Conservation (phyloP, 2,888 invertebrate species). For the Cylloceria caligata region DNA sequence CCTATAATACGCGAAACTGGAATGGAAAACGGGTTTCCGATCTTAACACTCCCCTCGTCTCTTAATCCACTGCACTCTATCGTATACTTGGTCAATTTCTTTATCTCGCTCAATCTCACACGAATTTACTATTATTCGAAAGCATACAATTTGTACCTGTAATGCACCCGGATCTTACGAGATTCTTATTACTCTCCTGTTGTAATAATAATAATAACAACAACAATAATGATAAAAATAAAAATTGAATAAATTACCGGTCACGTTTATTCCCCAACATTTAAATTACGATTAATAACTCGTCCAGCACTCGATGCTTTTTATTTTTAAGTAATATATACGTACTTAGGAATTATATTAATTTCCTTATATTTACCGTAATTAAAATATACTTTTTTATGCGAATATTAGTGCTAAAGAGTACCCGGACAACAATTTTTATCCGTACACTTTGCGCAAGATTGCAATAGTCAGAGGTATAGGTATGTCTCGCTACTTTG, state of each 20-base stretch:
- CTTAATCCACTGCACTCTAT: conserved; percentile 24
- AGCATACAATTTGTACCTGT: not conserved
- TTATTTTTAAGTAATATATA: conserved; percentile 10
- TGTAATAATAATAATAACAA: not conserved
- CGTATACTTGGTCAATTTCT: conserved; percentile 16
- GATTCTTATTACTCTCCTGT: not conserved
- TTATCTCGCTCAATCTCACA: conserved; percentile 2
- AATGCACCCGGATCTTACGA: conserved; percentile 14
- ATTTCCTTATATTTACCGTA: conserved; percentile 27
- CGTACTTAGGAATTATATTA: conserved; percentile 40
- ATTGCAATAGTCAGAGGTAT: not conserved
- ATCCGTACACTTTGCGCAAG: not conserved
- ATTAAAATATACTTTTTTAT: no score
- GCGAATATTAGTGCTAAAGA: conserved; percentile 41
- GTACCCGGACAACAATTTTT: conserved; percentile 5
- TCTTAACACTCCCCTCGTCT: conserved; percentile 16
- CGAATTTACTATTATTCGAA: conserved; percentile 9
- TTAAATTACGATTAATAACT: conserved; percentile 28
- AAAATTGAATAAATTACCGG: not conserved
- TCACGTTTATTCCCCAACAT: conserved; percentile 15
- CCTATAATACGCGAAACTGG: conserved; percentile 47
- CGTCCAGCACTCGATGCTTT: conserved; percentile 2
- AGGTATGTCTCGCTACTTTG: not conserved
- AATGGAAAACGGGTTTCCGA: conserved; percentile 59
- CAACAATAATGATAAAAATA: conserved; percentile 13